A percentile compares a stretch with the other conserved stretches of the same genome.
Evolutionary conservation across 2,888 invertebrate genomes (phyloP).

Genomic region (Synanthedon andrenaeformis): DNA sequence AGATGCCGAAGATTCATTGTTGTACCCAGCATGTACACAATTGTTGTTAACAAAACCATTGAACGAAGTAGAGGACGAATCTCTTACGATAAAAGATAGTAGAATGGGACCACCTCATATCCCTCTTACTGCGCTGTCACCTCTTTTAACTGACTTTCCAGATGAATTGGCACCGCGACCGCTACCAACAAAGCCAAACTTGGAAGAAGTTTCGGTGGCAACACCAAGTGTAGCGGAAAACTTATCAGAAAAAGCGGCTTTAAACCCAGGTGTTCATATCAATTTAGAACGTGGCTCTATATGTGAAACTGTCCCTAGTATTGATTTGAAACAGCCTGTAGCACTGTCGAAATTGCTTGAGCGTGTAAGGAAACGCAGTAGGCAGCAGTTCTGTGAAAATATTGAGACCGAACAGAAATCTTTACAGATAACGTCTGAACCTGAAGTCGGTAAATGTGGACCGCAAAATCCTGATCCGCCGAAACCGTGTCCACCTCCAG

Average conservation of each 20-base stretch:
- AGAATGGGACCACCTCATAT: no score
- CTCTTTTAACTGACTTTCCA: no score
- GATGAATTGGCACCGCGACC: no score
- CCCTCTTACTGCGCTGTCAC: no score
- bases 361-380: conserved; percentile 27
- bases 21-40: background rate
- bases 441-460: conserved; percentile 12
- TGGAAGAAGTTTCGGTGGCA: background rate
- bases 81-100: background rate
- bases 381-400: conserved; percentile 14
- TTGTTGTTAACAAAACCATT: background rate
- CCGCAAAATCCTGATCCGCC: background rate
- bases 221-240: background rate
- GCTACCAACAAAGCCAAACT: no score
- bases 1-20: background rate
- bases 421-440: conserved; percentile 1
- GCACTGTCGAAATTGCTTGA: conserved; percentile 32
- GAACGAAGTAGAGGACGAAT: background rate
- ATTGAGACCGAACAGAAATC: conserved; percentile 7
- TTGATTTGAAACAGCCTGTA: conserved; percentile 3
- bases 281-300: background rate
- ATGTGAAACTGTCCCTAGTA: background rate
- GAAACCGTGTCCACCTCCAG: background rate
- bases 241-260: background rate
- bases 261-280: background rate